Conservation (phyloP, 1,140 invertebrate species). For the Listronotus oregonensis region DNA sequence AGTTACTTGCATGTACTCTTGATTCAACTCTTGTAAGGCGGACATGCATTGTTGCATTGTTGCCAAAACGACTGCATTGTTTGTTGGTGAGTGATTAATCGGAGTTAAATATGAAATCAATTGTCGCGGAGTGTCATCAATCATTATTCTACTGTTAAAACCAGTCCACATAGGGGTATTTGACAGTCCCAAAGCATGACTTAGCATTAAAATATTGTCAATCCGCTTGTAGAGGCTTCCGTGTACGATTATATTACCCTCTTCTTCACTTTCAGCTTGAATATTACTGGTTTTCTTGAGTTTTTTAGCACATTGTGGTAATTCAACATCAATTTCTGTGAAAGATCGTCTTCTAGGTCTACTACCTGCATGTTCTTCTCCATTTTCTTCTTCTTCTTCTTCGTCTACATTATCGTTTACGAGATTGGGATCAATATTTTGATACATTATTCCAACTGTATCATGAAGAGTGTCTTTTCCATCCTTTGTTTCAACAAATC, state of each 20-base stretch:
- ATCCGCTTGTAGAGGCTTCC: conserved; percentile 16
- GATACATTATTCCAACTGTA: too few relatives aligned
- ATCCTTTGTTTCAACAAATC: conserved; percentile 56
- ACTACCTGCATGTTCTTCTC: background rate
- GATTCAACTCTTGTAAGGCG: conserved; percentile 43
- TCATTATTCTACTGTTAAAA: conserved; percentile 40
- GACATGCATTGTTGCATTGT: conserved; percentile 48
- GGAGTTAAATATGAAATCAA: conserved; percentile 41
- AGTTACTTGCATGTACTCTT: conserved; percentile 51
- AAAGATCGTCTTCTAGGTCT: conserved; percentile 32
- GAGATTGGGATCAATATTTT: conserved; percentile 24
- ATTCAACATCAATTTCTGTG: conserved; percentile 19
- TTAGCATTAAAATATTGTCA: conserved; percentile 33
- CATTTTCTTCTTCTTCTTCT: conserved; percentile 7
- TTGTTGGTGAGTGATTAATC: conserved; percentile 51
- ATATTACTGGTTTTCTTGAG: conserved; percentile 28
- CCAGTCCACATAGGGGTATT: conserved; percentile 44
- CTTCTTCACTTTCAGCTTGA: conserved; percentile 17
- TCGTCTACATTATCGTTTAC: conserved; percentile 5
- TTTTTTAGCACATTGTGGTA: conserved; percentile 27
- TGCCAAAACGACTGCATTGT: conserved; percentile 45
- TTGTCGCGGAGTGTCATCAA: conserved; percentile 36
- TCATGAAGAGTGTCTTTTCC: conserved; percentile 57
- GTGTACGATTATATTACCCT: conserved; percentile 22
- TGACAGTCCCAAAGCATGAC: conserved; percentile 34